Conservation (phyloP, 2,888 invertebrate species). For the Polyploca ridens region DNA sequence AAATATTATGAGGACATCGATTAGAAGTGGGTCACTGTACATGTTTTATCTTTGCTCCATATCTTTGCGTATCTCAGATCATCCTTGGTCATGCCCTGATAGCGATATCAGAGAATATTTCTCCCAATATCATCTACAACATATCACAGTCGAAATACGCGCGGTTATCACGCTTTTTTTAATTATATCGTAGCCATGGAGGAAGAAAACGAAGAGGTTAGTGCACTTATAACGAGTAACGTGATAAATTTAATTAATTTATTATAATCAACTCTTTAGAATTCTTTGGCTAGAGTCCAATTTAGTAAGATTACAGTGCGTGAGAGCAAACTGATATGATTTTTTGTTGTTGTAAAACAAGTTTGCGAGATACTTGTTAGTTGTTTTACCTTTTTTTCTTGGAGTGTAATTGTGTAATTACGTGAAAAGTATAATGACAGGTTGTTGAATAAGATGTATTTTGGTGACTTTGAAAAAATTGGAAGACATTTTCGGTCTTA, state of each 20-base stretch:
- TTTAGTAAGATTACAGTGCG: slow-evolving; percentile 19
- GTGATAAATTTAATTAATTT: slow-evolving; percentile 32
- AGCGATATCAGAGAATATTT: slow-evolving; percentile 39
- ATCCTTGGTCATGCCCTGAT: slow-evolving; percentile 44
- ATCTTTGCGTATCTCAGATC: slow-evolving; percentile 41
- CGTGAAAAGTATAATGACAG: not conserved
- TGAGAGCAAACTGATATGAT: not conserved
- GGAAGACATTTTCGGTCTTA: not conserved
- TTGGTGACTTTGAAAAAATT: not conserved
- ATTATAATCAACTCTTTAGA: slow-evolving; percentile 21
- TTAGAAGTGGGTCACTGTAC: slow-evolving; percentile 17
- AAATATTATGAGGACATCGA: not conserved
- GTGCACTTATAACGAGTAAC: slow-evolving; percentile 38
- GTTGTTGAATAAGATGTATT: not conserved
- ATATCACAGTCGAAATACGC: slow-evolving; percentile 15
- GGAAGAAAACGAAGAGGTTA: slow-evolving; percentile 53
- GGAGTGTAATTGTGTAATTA: not conserved
- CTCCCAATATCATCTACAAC: slow-evolving; percentile 32
- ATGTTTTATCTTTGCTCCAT: slow-evolving; percentile 33
- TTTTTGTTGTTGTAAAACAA: slow-evolving; percentile 2
- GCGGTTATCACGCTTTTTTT: slow-evolving; percentile 17
- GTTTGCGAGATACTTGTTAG: not conserved
- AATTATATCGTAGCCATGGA: slow-evolving; percentile 35
- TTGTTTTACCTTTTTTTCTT: not conserved
- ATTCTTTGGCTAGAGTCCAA: slow-evolving; percentile 39